These are phyloP conservation scores for Allacma fusca DNA, from an alignment of 2,888 invertebrate genomes.

Conservation along the genomic window DNA sequence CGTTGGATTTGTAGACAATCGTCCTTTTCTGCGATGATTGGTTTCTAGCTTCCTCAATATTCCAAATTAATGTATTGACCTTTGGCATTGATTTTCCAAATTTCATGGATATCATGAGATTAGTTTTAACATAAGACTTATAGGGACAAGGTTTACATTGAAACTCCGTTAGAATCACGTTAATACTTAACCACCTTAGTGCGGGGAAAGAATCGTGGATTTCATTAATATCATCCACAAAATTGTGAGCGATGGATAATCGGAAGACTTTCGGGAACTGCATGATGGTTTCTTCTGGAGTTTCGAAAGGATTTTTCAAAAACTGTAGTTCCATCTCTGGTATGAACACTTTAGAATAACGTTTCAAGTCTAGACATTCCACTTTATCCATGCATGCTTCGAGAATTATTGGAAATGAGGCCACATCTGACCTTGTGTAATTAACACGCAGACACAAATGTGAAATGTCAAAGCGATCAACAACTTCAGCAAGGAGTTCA, in stretches of 20 bases:
- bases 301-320: slow-evolving; percentile 11
- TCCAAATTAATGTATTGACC: slow-evolving; percentile 21
- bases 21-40: slow-evolving; percentile 14
- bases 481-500: neutral
- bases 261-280: slow-evolving; percentile 24
- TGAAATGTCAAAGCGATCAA: slow-evolving; percentile 10
- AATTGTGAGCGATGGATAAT: slow-evolving; percentile 32
- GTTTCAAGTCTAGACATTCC: slow-evolving; percentile 2
- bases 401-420: neutral
- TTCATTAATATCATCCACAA: slow-evolving; percentile 35
- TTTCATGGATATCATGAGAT: slow-evolving; percentile 11
- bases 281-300: neutral
- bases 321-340: slow-evolving; percentile 18
- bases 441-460: neutral
- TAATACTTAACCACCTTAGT: slow-evolving; percentile 3
- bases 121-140: slow-evolving; percentile 30
- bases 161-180: slow-evolving; percentile 32
- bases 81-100: neutral
- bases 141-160: slow-evolving; percentile 14
- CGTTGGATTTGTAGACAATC: slow-evolving; percentile 38
- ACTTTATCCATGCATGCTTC: slow-evolving; percentile 1
- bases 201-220: slow-evolving; percentile 33
- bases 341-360: slow-evolving; percentile 3
- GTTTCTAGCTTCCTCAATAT: slow-evolving; percentile 34
- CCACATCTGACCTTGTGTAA: slow-evolving; percentile 3